Conservation (phyloP, 2,797 vertebrate genomes). For the Lacerta viridis region DNA sequence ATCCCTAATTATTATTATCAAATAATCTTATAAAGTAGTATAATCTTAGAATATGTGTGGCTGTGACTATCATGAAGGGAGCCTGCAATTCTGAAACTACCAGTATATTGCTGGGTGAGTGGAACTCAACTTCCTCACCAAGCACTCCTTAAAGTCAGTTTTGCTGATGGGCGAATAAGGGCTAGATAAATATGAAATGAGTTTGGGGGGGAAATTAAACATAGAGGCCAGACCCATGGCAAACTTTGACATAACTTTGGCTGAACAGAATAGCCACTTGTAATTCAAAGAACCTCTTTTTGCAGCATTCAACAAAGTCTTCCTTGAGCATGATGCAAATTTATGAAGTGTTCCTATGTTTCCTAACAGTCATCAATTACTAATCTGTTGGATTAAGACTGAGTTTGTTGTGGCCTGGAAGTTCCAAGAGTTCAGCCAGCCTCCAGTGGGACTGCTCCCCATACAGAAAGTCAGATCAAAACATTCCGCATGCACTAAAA, state of each 20-base stretch:
- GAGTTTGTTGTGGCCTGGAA: background rate
- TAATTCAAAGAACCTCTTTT: conserved; percentile 31
- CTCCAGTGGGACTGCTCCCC: background rate
- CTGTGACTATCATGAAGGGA: too few relatives aligned
- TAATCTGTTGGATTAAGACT: background rate
- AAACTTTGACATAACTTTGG: conserved; percentile 6
- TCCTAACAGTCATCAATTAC: background rate
- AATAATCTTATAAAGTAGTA: too few relatives aligned
- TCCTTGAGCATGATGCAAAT: conserved; percentile 21
- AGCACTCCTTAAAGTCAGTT: background rate
- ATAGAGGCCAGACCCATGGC: background rate
- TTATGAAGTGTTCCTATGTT: conserved; percentile 38
- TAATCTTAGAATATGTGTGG: too few relatives aligned
- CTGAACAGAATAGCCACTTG: background rate
- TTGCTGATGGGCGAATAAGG: background rate
- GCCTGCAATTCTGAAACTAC: too few relatives aligned
- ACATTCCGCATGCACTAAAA: conserved; percentile 23
- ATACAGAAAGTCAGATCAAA: conserved; percentile 36
- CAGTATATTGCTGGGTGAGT: too few relatives aligned
- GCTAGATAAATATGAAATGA: background rate
- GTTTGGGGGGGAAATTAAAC: background rate
- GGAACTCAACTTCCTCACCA: background rate
- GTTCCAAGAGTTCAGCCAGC: background rate
- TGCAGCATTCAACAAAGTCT: background rate
- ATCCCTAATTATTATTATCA: too few relatives aligned